A percentile compares a stretch with the other conserved stretches of the same genome.
Conservation (phyloP, 2,113 vertebrate genomes). For the Tautogolabrus adspersus region DNA sequence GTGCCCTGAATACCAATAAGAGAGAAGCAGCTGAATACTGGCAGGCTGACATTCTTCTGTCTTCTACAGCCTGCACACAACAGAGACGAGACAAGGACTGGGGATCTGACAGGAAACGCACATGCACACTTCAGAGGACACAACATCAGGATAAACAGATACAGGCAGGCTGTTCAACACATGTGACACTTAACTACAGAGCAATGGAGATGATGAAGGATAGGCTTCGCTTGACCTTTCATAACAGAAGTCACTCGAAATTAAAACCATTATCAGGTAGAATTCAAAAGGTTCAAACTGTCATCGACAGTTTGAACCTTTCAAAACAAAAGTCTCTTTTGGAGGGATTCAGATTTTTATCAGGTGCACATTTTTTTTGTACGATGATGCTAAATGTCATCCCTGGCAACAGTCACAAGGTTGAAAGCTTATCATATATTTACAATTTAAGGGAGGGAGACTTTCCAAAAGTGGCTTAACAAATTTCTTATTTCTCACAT, state of each 20-base stretch:
- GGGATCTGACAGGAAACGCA: conserved; percentile 61
- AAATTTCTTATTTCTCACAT: not conserved
- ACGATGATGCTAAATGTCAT: not conserved
- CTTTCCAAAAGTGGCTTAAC: conserved; percentile 16
- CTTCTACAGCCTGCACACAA: conserved; percentile 65
- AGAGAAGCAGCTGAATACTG: conserved; percentile 75
- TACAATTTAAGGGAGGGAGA: not conserved
- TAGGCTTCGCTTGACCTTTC: conserved; percentile 31
- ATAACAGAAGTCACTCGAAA: not conserved
- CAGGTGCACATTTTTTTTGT: not conserved
- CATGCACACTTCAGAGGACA: conserved; percentile 63
- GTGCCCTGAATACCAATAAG: conserved; percentile 80
- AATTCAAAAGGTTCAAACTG: not conserved
- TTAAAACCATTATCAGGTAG: not conserved
- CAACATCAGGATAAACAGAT: conserved; percentile 48
- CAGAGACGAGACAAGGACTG: conserved; percentile 62
- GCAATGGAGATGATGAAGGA: conserved; percentile 57
- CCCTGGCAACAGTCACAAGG: no score
- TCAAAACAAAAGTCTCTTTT: conserved; percentile 6
- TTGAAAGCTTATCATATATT: not conserved
- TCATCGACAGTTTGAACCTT: not conserved
- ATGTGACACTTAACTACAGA: conserved; percentile 50
- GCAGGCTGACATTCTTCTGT: conserved; percentile 76
- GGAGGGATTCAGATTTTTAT: conserved; percentile 10
- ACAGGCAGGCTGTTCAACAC: conserved; percentile 48